Evolutionary conservation across 2,888 invertebrate genomes (phyloP), one percentile per base, ranked within the genome.

Genomic region (Merodon equestris): DNA sequence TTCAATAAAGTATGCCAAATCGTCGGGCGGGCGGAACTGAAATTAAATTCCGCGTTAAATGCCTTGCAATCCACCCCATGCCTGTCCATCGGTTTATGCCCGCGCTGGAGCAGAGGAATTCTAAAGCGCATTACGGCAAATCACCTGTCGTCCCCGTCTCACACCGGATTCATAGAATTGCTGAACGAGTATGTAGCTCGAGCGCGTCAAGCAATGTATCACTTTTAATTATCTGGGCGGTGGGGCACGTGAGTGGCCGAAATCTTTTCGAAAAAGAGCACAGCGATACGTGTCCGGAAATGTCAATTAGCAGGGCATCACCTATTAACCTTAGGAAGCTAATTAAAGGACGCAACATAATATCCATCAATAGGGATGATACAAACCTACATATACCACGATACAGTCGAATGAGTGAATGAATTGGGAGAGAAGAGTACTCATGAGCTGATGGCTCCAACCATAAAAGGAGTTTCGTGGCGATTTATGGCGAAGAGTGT

Each of bases 1-100:
- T 77, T 77, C 72, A 67, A 72, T 77, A 77, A 77, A 72, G 61
- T 68, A 53, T 63, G 51, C 51, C 63, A 57, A 68, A 63, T 58
- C 57, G 60, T 50, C 17, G 27, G 53, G 54, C 45, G 48, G 53
- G 38, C 45, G 50, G 44, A 50, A 19, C 13, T 48, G 45, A 51
- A 77, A 67, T 72, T 14, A 51, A 72, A 72, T 77, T 77, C 72
- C 56, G 36, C 18, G 56, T 36, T 51, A 61, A 76, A 72, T 51
- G 19, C 61, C 17, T 36, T 38, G 15, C 60, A 27, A 27, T 27
- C 27, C 7, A 27, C 7, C 27, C 27, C 27, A 27, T n/a, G n/a
- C n/a, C n/a, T n/a, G n/a, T n/a, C n/a, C n/a, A n/a, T n/a, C n/a
- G n/a, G n/a, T n/a, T n/a, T n/a, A n/a, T n/a, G n/a, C n/a, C n/a